Percentiles rank a stretch among this genome's conserved stretches.
These are phyloP conservation scores for Argopecten irradians DNA, from an alignment of 1,140 invertebrate species.

Conservation along the genomic window DNA sequence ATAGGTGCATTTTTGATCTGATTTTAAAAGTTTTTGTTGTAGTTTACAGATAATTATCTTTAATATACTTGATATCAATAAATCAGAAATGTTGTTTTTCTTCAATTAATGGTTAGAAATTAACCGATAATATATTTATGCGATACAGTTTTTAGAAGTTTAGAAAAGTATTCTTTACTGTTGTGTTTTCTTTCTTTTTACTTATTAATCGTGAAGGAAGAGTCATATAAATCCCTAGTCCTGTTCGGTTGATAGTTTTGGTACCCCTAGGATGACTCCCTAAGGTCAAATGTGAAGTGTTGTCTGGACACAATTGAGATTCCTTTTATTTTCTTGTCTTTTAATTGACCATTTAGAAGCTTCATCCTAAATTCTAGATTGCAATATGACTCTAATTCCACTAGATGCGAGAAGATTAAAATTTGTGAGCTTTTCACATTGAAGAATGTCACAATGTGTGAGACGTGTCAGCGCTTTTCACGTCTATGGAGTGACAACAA, in stretches of 20 bases:
- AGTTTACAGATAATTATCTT: no score
- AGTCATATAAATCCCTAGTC: no score
- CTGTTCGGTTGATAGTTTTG: background rate
- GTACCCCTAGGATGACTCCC: background rate
- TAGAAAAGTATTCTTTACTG: no score
- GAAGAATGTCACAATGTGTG: background rate
- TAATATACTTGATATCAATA: no score
- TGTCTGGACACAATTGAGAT: background rate
- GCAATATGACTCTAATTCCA: conserved; percentile 21
- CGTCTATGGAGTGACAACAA: background rate
- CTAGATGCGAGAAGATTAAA: background rate
- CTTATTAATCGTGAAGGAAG: no score
- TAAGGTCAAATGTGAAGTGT: background rate
- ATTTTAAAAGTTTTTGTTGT: no score
- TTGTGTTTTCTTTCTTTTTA: no score
- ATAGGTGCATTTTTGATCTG: no score
- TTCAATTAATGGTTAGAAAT: no score
- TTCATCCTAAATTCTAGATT: conserved; percentile 19
- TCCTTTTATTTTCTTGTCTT: conserved; percentile 9
- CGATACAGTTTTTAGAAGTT: no score
- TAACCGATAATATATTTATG: no score
- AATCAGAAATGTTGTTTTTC: no score
- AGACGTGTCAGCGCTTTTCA: background rate
- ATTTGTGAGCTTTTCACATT: background rate
- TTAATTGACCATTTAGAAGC: conserved; percentile 13